A percentile compares a stretch with the other conserved stretches of the same genome.
phyloP scores from a whole-genome alignment of 2,888 invertebrate species.

The Pogonocherus hispidulus region DNA sequence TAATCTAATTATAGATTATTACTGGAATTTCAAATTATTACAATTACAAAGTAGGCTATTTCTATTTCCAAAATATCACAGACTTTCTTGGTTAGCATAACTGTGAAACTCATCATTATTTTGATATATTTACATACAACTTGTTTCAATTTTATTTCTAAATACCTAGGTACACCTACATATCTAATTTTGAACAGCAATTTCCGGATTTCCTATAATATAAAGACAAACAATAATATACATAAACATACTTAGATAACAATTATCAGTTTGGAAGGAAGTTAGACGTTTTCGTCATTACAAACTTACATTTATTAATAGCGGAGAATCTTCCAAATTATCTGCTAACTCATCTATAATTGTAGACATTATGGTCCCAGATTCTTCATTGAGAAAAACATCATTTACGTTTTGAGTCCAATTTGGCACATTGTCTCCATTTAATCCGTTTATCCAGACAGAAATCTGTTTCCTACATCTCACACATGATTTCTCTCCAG shows the following conservation, averaged over 20 bases:
- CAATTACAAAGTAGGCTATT: too few relatives aligned
- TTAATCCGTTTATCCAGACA: constrained; percentile 31
- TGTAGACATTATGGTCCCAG: constrained; percentile 34
- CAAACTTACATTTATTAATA: constrained; percentile 63
- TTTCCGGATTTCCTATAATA: neutral
- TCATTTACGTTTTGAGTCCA: constrained; percentile 10
- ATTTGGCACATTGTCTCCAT: constrained; percentile 37
- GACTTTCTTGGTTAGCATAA: too few relatives aligned
- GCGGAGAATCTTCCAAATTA: constrained; percentile 64
- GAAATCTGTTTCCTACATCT: constrained; percentile 44
- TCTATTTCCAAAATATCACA: too few relatives aligned
- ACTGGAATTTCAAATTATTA: neutral
- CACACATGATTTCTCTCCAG: constrained; percentile 44
- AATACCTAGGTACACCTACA: too few relatives aligned
- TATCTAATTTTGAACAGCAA: too few relatives aligned
- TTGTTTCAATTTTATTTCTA: too few relatives aligned
- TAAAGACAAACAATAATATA: neutral
- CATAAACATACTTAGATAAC: neutral
- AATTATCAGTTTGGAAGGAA: neutral
- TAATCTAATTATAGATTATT: neutral
- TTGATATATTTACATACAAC: too few relatives aligned
- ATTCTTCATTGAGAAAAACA: constrained; percentile 32
- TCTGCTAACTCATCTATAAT: constrained; percentile 55
- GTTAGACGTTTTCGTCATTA: neutral
- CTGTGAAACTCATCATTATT: too few relatives aligned